Percentiles rank a stretch among this genome's conserved stretches.
phyloP scores from a whole-genome alignment of 2,797 vertebrate species.

The Discoglossus pictus region DNA sequence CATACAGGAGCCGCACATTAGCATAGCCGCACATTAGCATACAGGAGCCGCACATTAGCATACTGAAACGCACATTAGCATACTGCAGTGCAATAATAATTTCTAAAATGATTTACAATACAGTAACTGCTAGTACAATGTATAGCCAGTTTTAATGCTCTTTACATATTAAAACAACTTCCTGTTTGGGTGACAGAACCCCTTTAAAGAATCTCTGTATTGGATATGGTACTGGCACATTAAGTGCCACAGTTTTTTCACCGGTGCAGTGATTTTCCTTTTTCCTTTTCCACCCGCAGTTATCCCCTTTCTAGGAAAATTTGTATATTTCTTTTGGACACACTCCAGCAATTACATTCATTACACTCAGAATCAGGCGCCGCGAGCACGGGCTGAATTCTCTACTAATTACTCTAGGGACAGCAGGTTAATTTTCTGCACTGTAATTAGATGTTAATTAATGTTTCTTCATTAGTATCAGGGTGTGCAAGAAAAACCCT shows the following conservation, averaged over 20 bases:
- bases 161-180: no score
- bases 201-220: no score
- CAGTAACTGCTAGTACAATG: no score
- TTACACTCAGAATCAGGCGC: slow-evolving; percentile 39
- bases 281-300: slow-evolving; percentile 27
- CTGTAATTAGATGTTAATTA: slow-evolving; percentile 51
- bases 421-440: slow-evolving; percentile 48
- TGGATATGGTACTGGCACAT: no score
- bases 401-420: slow-evolving; percentile 47
- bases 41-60: no score
- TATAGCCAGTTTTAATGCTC: no score
- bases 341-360: slow-evolving; percentile 50
- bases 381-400: slow-evolving; percentile 42
- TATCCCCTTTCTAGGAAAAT: slow-evolving; percentile 47
- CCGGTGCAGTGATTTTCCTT: slow-evolving; percentile 28
- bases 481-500: slow-evolving; percentile 29
- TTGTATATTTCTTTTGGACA: slow-evolving; percentile 47
- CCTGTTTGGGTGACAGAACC: no score
- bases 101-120: no score
- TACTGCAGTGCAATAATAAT: no score
- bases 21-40: no score
- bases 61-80: no score
- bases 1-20: no score
- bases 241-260: slow-evolving; percentile 6
- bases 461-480: slow-evolving; percentile 46